Base-by-base conservation (phyloP, 2,888 invertebrate species). In the Danaus chrysippus region DNA sequence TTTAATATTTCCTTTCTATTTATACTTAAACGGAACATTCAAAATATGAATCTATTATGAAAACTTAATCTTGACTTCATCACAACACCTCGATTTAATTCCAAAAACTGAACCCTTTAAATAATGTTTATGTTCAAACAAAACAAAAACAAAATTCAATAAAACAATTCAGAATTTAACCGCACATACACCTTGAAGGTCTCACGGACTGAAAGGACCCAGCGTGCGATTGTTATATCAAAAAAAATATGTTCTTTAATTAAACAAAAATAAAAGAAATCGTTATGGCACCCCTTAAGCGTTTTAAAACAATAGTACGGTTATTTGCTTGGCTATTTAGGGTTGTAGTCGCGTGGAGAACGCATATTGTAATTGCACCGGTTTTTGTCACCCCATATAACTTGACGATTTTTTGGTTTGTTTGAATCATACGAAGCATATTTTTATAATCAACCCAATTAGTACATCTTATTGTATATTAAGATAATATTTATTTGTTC, bases 281-380 rank as follows among this genome's bases (percentile, higher is more conserved):
- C 49, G 49, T 11, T 11, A 17, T 10, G 17, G 49, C 17, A 17
- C 10, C 15, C 42, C 42, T 19, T 42, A 42, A 42, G n/a, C 17
- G 15, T 10, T 42, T 56, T 59, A 54, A 54, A 59, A 59, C 59
- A 59, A 59, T 59, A 54, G 59, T 13, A 6, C 19, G 42, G 34
- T 54, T 44, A 43, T 53, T 54, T 58, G 49, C 9, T 10, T 15
- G 52, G 58, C 15, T 13, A 52, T 42, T 54, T 41, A 34, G 58
- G 54, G 55, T 56, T 46, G 11, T 17, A 9, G 46, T 42, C 61
- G 57, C 57, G 58, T 53, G 61, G 61, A 61, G 54, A 54, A 17
- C 56, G 42, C 57, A 53, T 44, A 11, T 41, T 46, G 23, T 62
- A 62, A 62, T 62, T 58, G 62, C 58, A 42, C 54, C 54, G 57